These are phyloP conservation scores for Etheostoma nigrum DNA, from an alignment of 2,797 vertebrate species.

Conservation along the genomic window DNA sequence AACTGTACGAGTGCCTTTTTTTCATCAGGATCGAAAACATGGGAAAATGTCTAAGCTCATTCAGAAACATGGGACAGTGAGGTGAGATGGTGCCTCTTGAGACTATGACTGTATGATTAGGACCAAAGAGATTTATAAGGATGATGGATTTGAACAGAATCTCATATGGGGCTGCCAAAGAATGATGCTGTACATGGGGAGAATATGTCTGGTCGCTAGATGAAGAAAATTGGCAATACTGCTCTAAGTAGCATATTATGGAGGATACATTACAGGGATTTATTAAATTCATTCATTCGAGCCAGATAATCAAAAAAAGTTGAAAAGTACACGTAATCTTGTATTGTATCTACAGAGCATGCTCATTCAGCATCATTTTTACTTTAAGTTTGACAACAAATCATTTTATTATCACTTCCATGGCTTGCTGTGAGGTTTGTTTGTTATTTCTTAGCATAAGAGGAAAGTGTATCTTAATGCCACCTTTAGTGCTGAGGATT, in stretches of 20 bases:
- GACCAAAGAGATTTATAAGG: constrained; percentile 48
- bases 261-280: constrained; percentile 32
- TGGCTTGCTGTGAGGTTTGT: neutral
- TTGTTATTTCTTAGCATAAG: neutral
- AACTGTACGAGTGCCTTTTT: constrained; percentile 25
- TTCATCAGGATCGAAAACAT: constrained; percentile 30
- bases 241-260: constrained; percentile 31
- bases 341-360: constrained; percentile 12
- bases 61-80: constrained; percentile 70
- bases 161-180: constrained; percentile 26
- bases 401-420: neutral
- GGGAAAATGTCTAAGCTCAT: constrained; percentile 57
- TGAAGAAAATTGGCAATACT: constrained; percentile 40
- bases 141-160: constrained; percentile 49
- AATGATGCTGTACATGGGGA: constrained; percentile 32
- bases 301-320: constrained; percentile 16
- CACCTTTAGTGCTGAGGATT: neutral
- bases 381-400: neutral
- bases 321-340: constrained; percentile 30
- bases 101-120: constrained; percentile 62
- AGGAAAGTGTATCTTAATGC: neutral
- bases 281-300: constrained; percentile 55
- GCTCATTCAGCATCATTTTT: neutral
- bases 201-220: constrained; percentile 36
- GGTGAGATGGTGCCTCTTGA: constrained; percentile 58